These are phyloP conservation scores for Alauda arvensis DNA, from an alignment of 2,797 vertebrate species.

Conservation along the genomic window DNA sequence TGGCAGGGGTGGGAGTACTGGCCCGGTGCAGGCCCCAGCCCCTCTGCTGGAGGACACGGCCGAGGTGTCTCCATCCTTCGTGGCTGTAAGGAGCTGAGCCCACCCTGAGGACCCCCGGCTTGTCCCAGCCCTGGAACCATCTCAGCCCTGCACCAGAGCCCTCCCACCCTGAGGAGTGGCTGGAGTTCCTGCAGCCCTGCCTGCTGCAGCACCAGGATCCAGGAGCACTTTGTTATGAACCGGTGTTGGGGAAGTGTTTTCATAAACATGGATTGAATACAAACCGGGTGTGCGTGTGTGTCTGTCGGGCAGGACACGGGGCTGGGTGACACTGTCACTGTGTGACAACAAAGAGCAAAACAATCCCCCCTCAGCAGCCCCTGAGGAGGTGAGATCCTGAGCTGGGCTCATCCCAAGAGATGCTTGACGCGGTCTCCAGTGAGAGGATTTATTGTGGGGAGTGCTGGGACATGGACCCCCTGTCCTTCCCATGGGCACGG, in stretches of 20 bases:
- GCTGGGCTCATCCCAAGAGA: background rate
- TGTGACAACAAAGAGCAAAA: background rate
- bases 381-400: accelerated
- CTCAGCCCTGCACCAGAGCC: background rate
- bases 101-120: background rate
- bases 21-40: background rate
- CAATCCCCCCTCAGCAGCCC: background rate
- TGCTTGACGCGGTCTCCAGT: accelerated
- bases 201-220: accelerated
- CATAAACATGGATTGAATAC: background rate
- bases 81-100: background rate
- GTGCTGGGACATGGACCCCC: accelerated
- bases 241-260: background rate
- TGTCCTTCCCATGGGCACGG: background rate
- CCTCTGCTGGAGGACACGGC: accelerated
- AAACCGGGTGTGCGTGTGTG: background rate
- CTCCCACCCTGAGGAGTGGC: background rate
- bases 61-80: accelerated
- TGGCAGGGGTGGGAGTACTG: accelerated
- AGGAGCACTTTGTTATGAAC: background rate
- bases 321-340: background rate
- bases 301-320: accelerated
- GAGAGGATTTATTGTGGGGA: background rate
- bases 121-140: background rate
- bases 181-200: accelerated